Conservation (phyloP, 2,888 invertebrate species). For the Onchidella celtica region DNA sequence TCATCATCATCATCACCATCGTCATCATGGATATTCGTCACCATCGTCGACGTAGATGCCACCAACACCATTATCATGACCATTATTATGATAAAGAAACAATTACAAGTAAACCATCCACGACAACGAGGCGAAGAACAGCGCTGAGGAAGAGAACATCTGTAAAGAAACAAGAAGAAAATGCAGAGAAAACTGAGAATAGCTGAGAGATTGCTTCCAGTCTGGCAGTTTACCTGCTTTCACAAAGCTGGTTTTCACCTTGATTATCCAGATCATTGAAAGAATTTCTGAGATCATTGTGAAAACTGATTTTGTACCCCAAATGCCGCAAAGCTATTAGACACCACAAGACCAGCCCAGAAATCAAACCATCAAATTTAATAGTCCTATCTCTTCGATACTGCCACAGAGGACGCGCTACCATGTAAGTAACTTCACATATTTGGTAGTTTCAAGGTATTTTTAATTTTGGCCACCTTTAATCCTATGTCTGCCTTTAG, state of each 20-base stretch:
- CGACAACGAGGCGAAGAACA: too few relatives aligned
- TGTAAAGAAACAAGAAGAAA: not conserved
- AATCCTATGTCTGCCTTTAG: too few relatives aligned
- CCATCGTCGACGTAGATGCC: not conserved
- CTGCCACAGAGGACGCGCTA: too few relatives aligned
- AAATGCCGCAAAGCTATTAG: constrained; percentile 13
- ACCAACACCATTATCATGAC: not conserved
- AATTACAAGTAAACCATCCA: too few relatives aligned
- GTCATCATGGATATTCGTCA: not conserved
- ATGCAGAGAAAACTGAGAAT: too few relatives aligned
- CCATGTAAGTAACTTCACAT: too few relatives aligned
- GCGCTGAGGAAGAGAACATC: not conserved
- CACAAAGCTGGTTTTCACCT: constrained; percentile 56
- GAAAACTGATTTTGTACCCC: constrained; percentile 56
- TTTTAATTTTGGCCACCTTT: too few relatives aligned
- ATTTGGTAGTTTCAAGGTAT: too few relatives aligned
- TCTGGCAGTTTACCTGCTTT: not conserved
- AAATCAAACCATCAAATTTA: too few relatives aligned
- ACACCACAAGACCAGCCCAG: too few relatives aligned
- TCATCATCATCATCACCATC: not conserved
- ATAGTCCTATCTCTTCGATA: too few relatives aligned
- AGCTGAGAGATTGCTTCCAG: not conserved
- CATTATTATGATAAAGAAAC: too few relatives aligned
- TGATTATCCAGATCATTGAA: constrained; percentile 50
- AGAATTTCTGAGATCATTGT: constrained; percentile 57